These are phyloP conservation scores for Bubo bubo DNA, from an alignment of 2,113 vertebrate species.

Conservation along the genomic window DNA sequence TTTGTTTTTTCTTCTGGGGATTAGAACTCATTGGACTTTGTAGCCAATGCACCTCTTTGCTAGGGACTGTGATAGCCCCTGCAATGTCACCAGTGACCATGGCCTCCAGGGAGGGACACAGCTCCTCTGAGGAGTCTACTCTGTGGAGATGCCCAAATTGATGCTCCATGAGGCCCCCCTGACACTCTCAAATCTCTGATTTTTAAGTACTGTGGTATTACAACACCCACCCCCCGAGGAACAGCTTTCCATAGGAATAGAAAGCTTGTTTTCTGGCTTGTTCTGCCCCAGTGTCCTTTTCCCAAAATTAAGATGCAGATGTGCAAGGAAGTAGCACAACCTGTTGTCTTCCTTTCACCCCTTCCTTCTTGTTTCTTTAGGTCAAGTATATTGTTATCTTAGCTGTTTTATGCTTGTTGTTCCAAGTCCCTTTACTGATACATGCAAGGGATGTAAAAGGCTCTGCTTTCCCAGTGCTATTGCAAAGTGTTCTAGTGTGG, in stretches of 20 bases:
- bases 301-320: not conserved
- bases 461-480: not conserved
- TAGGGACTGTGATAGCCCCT: not conserved
- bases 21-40: not conserved
- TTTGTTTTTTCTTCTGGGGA: not conserved
- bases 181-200: not conserved
- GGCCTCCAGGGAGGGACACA: not conserved
- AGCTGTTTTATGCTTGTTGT: not conserved
- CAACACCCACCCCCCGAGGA: fast-evolving
- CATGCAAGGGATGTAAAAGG: not conserved
- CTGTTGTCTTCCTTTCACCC: not conserved
- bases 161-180: not conserved
- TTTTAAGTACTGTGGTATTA: not conserved
- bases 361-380: not conserved
- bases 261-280: not conserved
- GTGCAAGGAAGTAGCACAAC: not conserved
- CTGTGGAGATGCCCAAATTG: not conserved
- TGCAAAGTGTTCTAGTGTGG: too few relatives aligned
- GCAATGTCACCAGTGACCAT: fast-evolving
- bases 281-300: not conserved
- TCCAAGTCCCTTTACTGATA: not conserved
- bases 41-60: not conserved
- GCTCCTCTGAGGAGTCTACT: fast-evolving
- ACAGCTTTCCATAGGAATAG: not conserved
- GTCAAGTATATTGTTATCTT: not conserved